Percentiles rank a stretch among this genome's conserved stretches.
Evolutionary conservation across 2,797 vertebrate genomes (phyloP).

Genomic region (Graptemys geographica): DNA sequence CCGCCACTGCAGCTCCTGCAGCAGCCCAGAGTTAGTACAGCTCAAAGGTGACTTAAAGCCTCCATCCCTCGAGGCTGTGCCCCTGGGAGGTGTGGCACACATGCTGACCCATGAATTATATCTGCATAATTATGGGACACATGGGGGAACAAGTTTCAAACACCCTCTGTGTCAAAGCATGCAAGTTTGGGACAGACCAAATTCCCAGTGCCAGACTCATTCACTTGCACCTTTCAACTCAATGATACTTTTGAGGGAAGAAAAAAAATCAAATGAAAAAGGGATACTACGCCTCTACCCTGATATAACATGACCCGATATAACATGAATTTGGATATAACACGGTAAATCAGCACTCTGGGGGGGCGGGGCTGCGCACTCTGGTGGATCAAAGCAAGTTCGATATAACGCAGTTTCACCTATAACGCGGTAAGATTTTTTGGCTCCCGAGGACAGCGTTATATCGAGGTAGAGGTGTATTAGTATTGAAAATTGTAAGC

Average conservation of each 20-base stretch:
- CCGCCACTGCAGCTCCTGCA: neutral
- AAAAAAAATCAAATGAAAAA: slow-evolving; percentile 77
- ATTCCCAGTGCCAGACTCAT: slow-evolving; percentile 33
- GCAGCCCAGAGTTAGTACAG: neutral
- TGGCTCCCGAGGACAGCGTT: too few relatives aligned
- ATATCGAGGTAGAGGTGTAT: neutral
- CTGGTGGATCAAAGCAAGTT: too few relatives aligned
- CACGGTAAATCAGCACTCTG: too few relatives aligned
- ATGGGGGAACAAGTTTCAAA: neutral
- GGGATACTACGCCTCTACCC: slow-evolving; percentile 21
- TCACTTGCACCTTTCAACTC: slow-evolving; percentile 66
- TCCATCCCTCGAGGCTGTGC: neutral
- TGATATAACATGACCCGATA: too few relatives aligned
- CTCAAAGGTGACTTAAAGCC: neutral
- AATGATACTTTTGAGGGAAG: slow-evolving; percentile 68
- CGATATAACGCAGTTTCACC: too few relatives aligned
- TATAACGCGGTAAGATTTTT: too few relatives aligned
- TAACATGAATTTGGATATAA: too few relatives aligned
- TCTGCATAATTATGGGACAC: neutral
- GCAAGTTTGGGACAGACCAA: slow-evolving; percentile 22
- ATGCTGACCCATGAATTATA: neutral
- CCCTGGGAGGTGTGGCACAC: neutral
- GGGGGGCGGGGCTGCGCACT: too few relatives aligned
- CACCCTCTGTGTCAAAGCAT: neutral
- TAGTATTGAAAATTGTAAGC: slow-evolving; percentile 64